Evolutionary conservation across 2,797 vertebrate genomes (phyloP), one percentile per base, ranked within the genome.

Genomic region (Corythornis leucogaster): DNA sequence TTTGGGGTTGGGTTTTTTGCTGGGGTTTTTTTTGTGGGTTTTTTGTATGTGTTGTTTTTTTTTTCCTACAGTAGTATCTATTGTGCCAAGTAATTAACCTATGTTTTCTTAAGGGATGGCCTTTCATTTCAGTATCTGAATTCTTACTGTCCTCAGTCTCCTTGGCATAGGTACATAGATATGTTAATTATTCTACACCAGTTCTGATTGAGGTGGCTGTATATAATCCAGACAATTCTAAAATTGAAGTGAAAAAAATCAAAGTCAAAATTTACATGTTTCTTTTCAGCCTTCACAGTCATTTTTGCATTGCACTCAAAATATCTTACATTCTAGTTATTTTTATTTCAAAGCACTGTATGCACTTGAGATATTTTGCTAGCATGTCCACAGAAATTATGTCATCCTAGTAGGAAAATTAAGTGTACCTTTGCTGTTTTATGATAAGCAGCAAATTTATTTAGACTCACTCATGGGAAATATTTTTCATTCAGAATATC

Each of bases 371-470:
- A 63, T 94, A 85, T 62, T 90, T 94, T 86, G 30, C n/a, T 63
- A 70, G 4, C 22, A 26, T 84, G 20, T 91, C 79, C 54, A 76
- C 43, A 76, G 51, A 83, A 90, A 79, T 77, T 2, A 76, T 87
- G 71, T 66, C 67, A 88, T 53, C 33, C 45, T 84, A 77, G 48
- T n/a, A 92, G 70, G 70, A 90, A 86, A 93, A 91, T 86, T 59
- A 66, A 88, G 48, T 61, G 33, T 46, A 57, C 74, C 61, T 87
- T 83, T 86, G 80, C 19, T 89, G 43, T 86, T 90, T 95, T 83
- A 89, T 76, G 46, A 40, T 45, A 38, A 79, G 26, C 21, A 87
- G 73, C 35, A 89, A 71, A 93, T 76, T n/a, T 89, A 81, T 88
- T 91, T 92, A 63, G 70, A 91, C 15, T 90, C 45, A 51, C 67